phyloP scores from a whole-genome alignment of 2,888 invertebrate genomes.

The Anodontia alba region DNA sequence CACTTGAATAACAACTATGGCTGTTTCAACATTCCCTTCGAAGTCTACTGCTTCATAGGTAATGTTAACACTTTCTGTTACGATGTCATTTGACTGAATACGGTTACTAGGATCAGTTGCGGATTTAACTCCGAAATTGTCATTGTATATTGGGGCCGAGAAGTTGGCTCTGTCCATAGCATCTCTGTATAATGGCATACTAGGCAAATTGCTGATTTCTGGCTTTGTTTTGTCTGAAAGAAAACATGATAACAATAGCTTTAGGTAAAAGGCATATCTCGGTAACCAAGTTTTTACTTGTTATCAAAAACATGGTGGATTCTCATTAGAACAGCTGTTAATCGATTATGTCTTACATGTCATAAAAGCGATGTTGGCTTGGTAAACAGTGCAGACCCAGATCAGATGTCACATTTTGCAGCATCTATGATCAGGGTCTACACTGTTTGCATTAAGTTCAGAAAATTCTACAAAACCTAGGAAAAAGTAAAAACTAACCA shows the following conservation, averaged over 20 bases:
- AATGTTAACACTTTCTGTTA: neutral
- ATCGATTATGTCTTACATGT: too few relatives aligned
- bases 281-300: too few relatives aligned
- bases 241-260: neutral
- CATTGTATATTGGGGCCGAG: neutral
- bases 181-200: neutral
- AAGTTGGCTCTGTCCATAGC: neutral
- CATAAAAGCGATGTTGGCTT: too few relatives aligned
- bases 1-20: neutral
- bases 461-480: too few relatives aligned
- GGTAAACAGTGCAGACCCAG: too few relatives aligned
- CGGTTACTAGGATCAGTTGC: neutral
- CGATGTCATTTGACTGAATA: neutral
- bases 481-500: too few relatives aligned
- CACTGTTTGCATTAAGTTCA: too few relatives aligned
- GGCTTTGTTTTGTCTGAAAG: neutral
- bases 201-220: neutral
- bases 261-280: neutral
- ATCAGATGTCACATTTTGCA: too few relatives aligned
- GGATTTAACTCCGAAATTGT: neutral
- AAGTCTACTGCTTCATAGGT: neutral
- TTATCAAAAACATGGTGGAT: too few relatives aligned
- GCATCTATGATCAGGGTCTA: too few relatives aligned
- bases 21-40: neutral
- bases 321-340: too few relatives aligned